These are phyloP conservation scores for Pseudoips prasinana DNA, from an alignment of 2,888 invertebrate genomes.

Conservation along the genomic window DNA sequence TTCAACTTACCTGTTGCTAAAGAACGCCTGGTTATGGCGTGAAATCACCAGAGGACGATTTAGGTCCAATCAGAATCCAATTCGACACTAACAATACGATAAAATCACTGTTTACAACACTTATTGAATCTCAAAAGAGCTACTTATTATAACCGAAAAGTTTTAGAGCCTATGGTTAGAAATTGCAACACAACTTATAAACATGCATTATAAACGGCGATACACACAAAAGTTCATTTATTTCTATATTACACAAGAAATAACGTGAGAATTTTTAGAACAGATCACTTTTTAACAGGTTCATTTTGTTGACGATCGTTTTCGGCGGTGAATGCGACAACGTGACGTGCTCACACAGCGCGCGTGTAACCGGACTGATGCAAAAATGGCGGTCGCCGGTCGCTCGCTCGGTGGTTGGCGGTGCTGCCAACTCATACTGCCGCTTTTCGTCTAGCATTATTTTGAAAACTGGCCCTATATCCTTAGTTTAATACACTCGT, in stretches of 20 bases:
- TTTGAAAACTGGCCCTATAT: no score
- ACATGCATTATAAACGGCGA: conserved; percentile 20
- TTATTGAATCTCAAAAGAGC: conserved; percentile 30
- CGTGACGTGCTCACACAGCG: conserved; percentile 40
- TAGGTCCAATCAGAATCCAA: conserved; percentile 53
- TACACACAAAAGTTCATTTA: conserved; percentile 24
- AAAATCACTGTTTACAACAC: conserved; percentile 44
- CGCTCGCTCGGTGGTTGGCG: conserved; percentile 15
- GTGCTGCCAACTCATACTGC: no score
- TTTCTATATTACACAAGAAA: conserved; percentile 28
- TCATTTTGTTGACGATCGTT: conserved; percentile 54
- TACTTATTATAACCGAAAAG: conserved; percentile 23
- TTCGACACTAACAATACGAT: conserved; percentile 42
- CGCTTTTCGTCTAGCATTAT: no score
- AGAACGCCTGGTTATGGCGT: conserved; percentile 30
- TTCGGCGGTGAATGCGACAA: conserved; percentile 29
- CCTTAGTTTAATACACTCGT: no score
- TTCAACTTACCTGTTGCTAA: conserved; percentile 34
- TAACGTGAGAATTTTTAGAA: conserved; percentile 31
- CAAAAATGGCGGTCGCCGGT: conserved; percentile 55
- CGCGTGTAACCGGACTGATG: conserved; percentile 63
- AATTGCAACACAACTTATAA: conserved; percentile 44
- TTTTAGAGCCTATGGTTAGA: conserved; percentile 25
- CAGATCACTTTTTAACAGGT: conserved; percentile 38
- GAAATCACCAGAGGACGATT: conserved; percentile 26